Percentiles rank a stretch among this genome's conserved stretches.
phyloP scores from a whole-genome alignment of 2,797 vertebrate species.

The Crocodylus rhombifer region DNA sequence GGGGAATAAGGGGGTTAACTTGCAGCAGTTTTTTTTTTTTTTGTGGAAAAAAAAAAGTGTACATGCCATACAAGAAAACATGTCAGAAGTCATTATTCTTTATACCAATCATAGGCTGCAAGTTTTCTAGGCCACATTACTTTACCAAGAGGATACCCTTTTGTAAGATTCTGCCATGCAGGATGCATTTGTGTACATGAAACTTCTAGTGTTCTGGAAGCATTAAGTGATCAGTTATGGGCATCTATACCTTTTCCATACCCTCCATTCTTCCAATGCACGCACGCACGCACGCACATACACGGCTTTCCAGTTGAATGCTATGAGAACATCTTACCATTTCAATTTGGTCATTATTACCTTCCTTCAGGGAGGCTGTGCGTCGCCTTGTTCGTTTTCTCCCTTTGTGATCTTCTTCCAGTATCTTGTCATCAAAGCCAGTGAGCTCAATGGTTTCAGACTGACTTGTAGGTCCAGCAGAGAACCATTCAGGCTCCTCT shows the following conservation, averaged over 20 bases:
- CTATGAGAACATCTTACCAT: neutral
- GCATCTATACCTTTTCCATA: no score
- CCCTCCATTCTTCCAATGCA: no score
- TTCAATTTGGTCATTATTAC: slow-evolving; percentile 68
- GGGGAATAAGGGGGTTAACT: no score
- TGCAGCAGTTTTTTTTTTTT: no score
- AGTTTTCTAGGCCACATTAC: neutral
- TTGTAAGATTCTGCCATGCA: no score
- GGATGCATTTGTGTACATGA: no score
- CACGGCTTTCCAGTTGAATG: neutral
- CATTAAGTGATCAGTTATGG: no score
- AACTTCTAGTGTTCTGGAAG: no score
- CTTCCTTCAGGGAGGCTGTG: slow-evolving; percentile 91
- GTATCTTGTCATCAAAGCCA: slow-evolving; percentile 96
- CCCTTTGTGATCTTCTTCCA: slow-evolving; percentile 94
- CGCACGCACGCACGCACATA: no score
- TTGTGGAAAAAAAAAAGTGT: no score
- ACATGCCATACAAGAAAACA: no score
- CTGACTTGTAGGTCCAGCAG: slow-evolving; percentile 96
- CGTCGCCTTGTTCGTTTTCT: slow-evolving; percentile 90
- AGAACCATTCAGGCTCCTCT: slow-evolving; percentile 99
- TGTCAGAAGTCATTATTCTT: neutral
- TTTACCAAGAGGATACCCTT: no score
- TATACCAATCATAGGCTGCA: neutral
- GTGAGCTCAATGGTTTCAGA: slow-evolving; percentile 98